phyloP scores from a whole-genome alignment of 2,888 invertebrate species.

The Prionchulus punctatus region DNA sequence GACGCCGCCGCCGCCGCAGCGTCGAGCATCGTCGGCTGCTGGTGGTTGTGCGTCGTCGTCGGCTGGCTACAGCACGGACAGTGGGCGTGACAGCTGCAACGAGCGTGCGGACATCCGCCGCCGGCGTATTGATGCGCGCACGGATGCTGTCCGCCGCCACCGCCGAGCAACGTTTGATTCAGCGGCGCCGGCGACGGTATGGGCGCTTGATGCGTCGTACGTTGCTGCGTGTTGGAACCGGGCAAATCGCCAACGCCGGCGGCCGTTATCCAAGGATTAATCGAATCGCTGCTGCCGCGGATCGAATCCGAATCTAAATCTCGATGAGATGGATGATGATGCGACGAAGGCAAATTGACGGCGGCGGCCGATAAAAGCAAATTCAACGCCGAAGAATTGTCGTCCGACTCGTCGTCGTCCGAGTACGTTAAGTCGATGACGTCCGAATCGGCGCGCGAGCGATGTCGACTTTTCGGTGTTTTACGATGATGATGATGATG shows the following conservation, averaged over 20 bases:
- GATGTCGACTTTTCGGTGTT: no score
- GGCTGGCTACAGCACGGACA: not conserved
- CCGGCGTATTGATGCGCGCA: not conserved
- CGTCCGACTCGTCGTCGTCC: not conserved
- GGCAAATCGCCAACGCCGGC: not conserved
- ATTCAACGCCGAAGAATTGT: no score
- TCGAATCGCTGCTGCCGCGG: not conserved
- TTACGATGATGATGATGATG: not conserved
- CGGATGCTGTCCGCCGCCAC: not conserved
- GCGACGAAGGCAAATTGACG: not conserved
- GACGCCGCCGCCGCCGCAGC: not conserved
- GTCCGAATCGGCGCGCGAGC: not conserved
- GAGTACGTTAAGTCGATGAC: not conserved
- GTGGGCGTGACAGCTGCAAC: not conserved
- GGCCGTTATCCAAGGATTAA: not conserved
- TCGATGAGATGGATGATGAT: no score
- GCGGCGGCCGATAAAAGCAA: not conserved
- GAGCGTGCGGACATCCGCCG: not conserved
- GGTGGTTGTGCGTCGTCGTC: not conserved
- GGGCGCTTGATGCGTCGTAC: not conserved
- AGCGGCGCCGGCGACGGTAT: not conserved
- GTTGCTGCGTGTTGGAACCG: not conserved
- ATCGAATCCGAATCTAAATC: not conserved
- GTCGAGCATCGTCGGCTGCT: not conserved
- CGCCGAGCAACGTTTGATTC: not conserved